Conservation (phyloP, 2,797 vertebrate species). For the Pangasius djambal region DNA sequence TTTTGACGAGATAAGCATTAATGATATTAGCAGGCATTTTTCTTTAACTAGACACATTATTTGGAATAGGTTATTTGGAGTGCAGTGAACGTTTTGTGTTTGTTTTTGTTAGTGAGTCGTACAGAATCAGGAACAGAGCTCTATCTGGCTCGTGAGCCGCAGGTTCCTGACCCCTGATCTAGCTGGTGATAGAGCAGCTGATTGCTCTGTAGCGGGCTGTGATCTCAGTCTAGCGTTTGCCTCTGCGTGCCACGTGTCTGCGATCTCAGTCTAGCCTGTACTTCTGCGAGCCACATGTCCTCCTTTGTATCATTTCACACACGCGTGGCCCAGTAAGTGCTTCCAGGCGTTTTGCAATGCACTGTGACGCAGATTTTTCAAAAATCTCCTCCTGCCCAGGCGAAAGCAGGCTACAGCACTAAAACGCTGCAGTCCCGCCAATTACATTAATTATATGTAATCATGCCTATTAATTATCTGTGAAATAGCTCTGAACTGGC, state of each 20-base stretch:
- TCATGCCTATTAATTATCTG: constrained; percentile 79
- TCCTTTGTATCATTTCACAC: constrained; percentile 67
- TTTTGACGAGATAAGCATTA: background rate
- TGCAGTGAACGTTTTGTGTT: background rate
- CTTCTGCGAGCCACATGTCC: constrained; percentile 67
- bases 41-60: background rate
- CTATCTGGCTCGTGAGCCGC: background rate
- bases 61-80: background rate
- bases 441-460: constrained; percentile 72
- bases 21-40: background rate
- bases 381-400: constrained; percentile 43
- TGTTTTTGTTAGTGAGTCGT: constrained; percentile 26
- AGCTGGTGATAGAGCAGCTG: constrained; percentile 38
- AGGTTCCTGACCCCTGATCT: constrained; percentile 25
- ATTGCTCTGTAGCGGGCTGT: constrained; percentile 53
- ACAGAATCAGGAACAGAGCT: background rate
- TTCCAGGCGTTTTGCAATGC: constrained; percentile 46
- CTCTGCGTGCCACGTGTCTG: constrained; percentile 65
- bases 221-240: constrained; percentile 57
- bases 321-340: constrained; percentile 42
- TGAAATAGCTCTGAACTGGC: constrained; percentile 70
- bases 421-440: constrained; percentile 51
- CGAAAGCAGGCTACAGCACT: constrained; percentile 39
- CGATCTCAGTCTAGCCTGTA: constrained; percentile 57
- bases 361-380: constrained; percentile 47